phyloP scores from a whole-genome alignment of 2,797 vertebrate species.

The Sylvilagus floridanus region DNA sequence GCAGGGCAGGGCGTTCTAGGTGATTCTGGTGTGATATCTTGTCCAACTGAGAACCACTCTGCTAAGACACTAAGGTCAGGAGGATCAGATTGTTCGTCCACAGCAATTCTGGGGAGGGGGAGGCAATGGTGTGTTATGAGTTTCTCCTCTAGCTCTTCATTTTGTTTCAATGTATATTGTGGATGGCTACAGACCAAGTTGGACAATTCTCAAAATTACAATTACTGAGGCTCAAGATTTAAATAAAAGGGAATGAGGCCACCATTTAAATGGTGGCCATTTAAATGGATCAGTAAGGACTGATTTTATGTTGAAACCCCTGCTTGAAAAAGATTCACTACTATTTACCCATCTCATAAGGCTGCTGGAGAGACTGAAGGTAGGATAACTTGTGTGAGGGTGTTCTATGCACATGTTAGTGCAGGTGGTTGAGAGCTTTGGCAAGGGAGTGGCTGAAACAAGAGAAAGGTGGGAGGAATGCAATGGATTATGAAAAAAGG shows the following conservation, averaged over 20 bases:
- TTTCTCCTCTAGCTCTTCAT: neutral
- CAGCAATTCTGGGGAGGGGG: neutral
- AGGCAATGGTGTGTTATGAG: neutral
- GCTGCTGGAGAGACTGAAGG: neutral
- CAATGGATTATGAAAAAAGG: neutral
- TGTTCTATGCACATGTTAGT: neutral
- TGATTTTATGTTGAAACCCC: slow-evolving; percentile 8
- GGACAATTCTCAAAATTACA: neutral
- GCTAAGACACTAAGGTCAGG: neutral
- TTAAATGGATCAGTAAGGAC: neutral
- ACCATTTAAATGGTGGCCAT: neutral
- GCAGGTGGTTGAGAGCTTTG: neutral
- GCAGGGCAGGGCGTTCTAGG: neutral
- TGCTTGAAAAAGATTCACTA: neutral
- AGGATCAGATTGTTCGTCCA: neutral
- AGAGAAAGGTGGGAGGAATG: neutral
- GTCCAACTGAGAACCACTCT: neutral
- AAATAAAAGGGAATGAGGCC: slow-evolving; percentile 21
- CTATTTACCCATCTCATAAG: neutral
- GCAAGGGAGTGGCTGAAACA: neutral
- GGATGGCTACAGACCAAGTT: neutral
- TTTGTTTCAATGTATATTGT: neutral
- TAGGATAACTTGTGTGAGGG: neutral
- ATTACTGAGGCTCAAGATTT: slow-evolving; percentile 13
- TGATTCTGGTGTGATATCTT: neutral